Percentiles rank a stretch among this genome's conserved stretches.
Evolutionary conservation across 2,888 invertebrate genomes (phyloP).

Genomic region (Dicyrtoma fusca): DNA sequence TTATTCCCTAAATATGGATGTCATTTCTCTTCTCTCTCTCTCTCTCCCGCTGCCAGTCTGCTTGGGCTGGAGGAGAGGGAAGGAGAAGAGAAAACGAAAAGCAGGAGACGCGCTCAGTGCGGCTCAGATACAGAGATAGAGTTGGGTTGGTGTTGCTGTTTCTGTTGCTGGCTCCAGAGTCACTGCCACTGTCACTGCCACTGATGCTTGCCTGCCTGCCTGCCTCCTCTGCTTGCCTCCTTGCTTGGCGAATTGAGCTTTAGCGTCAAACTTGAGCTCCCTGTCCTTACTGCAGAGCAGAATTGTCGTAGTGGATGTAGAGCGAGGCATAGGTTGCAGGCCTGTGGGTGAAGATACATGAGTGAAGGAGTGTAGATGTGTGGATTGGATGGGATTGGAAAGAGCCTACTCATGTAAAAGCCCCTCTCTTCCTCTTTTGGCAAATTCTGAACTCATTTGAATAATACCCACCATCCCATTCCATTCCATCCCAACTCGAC

Average conservation of each 20-base stretch:
- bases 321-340: no score
- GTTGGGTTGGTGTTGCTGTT: conserved; percentile 1
- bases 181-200: neutral
- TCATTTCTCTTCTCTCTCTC: conserved; percentile 45
- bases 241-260: no score
- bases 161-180: neutral
- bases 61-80: conserved; percentile 2
- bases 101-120: no score
- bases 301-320: neutral
- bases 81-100: neutral
- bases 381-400: neutral
- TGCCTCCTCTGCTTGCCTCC: no score
- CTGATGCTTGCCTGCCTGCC: neutral
- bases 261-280: no score
- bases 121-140: conserved; percentile 16
- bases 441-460: conserved; percentile 38
- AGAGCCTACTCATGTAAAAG: conserved; percentile 33
- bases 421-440: conserved; percentile 31
- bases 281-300: no score
- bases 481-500: conserved; percentile 56
- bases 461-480: conserved; percentile 44
- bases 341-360: neutral
- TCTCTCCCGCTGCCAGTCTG: no score
- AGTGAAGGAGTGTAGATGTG: no score
- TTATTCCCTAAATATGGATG: conserved; percentile 51